Percentiles rank a stretch among this genome's conserved stretches.
phyloP scores from a whole-genome alignment of 2,113 vertebrate genomes.

The Gadus macrocephalus region DNA sequence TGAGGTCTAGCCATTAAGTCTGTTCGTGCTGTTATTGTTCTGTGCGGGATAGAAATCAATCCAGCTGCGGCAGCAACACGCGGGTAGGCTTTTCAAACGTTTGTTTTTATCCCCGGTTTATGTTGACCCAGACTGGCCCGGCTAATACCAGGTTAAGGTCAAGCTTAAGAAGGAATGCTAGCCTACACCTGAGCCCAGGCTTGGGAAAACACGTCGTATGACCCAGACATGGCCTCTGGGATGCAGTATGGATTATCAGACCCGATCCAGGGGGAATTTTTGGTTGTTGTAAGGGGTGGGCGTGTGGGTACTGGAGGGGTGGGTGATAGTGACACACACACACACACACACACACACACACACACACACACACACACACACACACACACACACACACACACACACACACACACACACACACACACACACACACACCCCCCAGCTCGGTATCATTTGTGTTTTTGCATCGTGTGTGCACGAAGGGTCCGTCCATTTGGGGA shows the following conservation, averaged over 20 bases:
- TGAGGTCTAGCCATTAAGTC: background rate
- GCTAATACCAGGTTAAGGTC: conserved; percentile 38
- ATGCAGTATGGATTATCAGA: background rate
- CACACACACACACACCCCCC: background rate
- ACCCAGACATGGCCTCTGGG: background rate
- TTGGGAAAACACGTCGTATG: background rate
- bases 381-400: background rate
- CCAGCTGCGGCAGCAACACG: no score
- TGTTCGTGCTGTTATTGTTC: background rate
- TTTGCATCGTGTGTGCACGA: no score
- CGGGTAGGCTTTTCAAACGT: conserved; percentile 1
- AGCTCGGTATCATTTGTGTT: background rate
- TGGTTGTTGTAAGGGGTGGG: background rate
- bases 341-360: background rate
- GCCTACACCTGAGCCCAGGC: background rate
- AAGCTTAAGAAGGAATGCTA: background rate
- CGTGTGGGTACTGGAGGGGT: background rate
- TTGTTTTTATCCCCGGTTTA: conserved; percentile 33
- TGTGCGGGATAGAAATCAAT: no score
- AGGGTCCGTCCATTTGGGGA: no score
- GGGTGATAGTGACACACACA: background rate
- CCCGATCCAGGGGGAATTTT: background rate
- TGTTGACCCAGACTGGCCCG: conserved; percentile 21
- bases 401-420: conserved; percentile 6
- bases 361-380: conserved; percentile 5